Evolutionary conservation across 1,140 invertebrate genomes (phyloP), one percentile per base, ranked within the genome.

Genomic region (Meloidogyne floridensis): DNA sequence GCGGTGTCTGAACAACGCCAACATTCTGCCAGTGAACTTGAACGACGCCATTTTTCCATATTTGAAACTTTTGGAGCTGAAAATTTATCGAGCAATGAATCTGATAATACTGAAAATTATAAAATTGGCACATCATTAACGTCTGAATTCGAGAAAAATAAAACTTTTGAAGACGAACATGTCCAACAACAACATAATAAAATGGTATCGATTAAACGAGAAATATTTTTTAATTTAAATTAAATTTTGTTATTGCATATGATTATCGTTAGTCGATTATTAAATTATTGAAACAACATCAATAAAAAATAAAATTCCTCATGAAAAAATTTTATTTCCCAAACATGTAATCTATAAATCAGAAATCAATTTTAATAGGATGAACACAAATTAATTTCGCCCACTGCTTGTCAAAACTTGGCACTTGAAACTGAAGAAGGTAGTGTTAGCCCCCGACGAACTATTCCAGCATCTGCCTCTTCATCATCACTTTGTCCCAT

Each of bases 1-100:
- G 70, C 81, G 6, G 18, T 72, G 4, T 59, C 20, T 20, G 80
- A 81, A 47, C 47, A 80, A 54, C 59, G 59, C 59, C n/a, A 65
- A n/a, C 15, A 65, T 65, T 65, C 59, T 65, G 6, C 59, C 4
- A 65, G 5, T 8, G 59, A 65, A 18, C 4, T 18, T 65, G 59
- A 65, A 65, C 59, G 15, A n/a, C 59, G 59, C n/a, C 15, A 65
- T 65, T 65, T 65, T 65, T 77, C 51, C 0, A 42, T 18, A 20
- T 54, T 51, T 77, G 32, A 77, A 15, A 59, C 75, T 54, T 69
- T 77, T n/a, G 32, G 20, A 43, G 2, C 75, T 43, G 43, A 20
- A 11, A 77, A 53, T 53, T 77, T 77, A 6, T 54, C 32, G 59
- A 15, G 51, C 56, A 42, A 42, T 56, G 51, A 53, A 56, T 77